Evolutionary conservation across 2,888 invertebrate genomes (phyloP).

Genomic region (Scaeva pyrastri): DNA sequence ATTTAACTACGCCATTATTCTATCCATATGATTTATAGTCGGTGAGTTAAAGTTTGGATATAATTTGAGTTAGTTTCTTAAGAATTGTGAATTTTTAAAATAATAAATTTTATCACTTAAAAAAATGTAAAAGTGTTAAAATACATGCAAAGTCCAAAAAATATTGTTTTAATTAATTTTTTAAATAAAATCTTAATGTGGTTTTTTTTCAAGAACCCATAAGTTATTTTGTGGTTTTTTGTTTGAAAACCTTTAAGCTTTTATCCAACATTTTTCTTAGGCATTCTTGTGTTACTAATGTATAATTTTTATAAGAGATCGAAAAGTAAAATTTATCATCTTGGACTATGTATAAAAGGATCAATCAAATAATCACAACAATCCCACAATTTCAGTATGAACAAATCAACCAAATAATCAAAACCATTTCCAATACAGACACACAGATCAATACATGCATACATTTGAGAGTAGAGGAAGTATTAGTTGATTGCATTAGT

Average conservation of each 20-base stretch:
- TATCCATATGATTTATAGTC: neutral
- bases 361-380: conserved; percentile 53
- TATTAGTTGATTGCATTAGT: too few relatives aligned
- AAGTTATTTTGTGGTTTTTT: neutral
- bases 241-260: neutral
- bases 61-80: too few relatives aligned
- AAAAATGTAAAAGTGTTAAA: too few relatives aligned
- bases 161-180: neutral
- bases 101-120: too few relatives aligned
- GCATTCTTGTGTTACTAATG: too few relatives aligned
- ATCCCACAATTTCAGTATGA: conserved; percentile 42
- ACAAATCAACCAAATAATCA: conserved; percentile 55
- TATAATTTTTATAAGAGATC: too few relatives aligned
- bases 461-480: too few relatives aligned
- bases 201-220: neutral
- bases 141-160: too few relatives aligned
- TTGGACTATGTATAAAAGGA: neutral
- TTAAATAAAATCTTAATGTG: too few relatives aligned
- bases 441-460: neutral
- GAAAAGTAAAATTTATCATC: neutral
- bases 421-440: conserved; percentile 43
- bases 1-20: neutral
- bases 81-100: too few relatives aligned
- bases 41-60: neutral
- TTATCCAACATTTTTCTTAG: too few relatives aligned